A percentile compares a stretch with the other conserved stretches of the same genome.
phyloP scores from a whole-genome alignment of 2,113 vertebrate species.

The Microcebus jonahi region DNA sequence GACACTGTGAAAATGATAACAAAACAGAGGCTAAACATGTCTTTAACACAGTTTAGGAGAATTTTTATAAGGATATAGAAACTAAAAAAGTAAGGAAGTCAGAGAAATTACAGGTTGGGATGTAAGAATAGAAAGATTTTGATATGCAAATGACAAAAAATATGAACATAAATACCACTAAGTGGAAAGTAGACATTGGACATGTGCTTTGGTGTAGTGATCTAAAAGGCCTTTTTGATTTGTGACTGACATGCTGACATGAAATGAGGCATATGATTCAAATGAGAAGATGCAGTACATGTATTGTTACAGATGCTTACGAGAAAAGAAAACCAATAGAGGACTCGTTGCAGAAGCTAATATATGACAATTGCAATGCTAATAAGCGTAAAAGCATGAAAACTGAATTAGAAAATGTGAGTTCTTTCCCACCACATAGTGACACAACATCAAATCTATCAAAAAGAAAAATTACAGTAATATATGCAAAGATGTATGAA shows the following conservation, averaged over 20 bases:
- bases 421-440: not conserved
- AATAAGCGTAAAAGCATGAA: not conserved
- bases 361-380: not conserved
- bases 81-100: not conserved
- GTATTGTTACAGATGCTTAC: not conserved
- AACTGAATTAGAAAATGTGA: slow-evolving; percentile 32
- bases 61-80: not conserved
- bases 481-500: slow-evolving; percentile 88
- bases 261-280: not conserved
- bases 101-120: slow-evolving; percentile 1
- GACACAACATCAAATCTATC: slow-evolving; percentile 58
- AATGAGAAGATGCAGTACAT: slow-evolving; percentile 10
- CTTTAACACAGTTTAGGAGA: slow-evolving; percentile 51
- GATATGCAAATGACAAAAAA: slow-evolving; percentile 27
- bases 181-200: not conserved
- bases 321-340: slow-evolving; percentile 18
- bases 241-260: not conserved
- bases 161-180: slow-evolving; percentile 29
- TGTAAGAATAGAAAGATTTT: slow-evolving; percentile 58
- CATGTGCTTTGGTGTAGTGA: not conserved
- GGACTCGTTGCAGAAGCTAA: slow-evolving; percentile 3
- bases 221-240: slow-evolving; percentile 43
- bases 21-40: not conserved
- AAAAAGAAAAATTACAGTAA: slow-evolving; percentile 86
- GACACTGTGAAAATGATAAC: not conserved